Percentiles rank a stretch among this genome's conserved stretches.
Evolutionary conservation across 2,797 vertebrate genomes (phyloP).

Genomic region (Mormyrus proboscirostris): DNA sequence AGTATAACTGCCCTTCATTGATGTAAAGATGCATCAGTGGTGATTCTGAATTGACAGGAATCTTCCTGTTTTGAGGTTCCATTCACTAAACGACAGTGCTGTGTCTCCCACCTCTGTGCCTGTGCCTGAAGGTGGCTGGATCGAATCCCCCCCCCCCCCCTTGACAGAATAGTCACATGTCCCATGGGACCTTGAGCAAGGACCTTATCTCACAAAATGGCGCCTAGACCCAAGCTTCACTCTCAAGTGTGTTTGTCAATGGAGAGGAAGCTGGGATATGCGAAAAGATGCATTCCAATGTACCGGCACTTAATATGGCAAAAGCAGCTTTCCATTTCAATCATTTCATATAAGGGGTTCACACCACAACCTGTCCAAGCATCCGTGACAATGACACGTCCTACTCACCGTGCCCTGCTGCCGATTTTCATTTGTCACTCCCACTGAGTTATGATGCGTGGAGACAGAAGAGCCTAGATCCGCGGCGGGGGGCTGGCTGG

Average conservation of each 20-base stretch:
- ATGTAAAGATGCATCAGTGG: background rate
- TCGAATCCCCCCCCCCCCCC: background rate
- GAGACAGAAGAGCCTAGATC: slow-evolving; percentile 49
- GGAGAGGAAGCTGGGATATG: background rate
- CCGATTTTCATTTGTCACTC: slow-evolving; percentile 63
- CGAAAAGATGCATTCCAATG: background rate
- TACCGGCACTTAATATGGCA: background rate
- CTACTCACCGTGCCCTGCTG: slow-evolving; percentile 58
- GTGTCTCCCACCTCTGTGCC: background rate
- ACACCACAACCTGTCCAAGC: background rate
- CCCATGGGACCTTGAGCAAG: background rate
- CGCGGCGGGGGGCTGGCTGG: slow-evolving; percentile 49
- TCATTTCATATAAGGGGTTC: background rate
- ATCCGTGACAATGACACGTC: background rate
- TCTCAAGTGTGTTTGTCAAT: background rate
- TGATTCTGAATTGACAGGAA: background rate
- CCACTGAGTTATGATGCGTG: slow-evolving; percentile 53
- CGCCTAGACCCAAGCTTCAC: background rate
- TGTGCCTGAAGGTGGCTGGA: background rate
- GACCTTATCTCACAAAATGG: background rate
- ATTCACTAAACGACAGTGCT: background rate
- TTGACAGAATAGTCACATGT: background rate
- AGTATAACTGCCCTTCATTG: background rate
- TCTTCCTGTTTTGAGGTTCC: background rate
- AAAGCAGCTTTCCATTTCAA: background rate